Base-by-base conservation (phyloP, 2,113 vertebrate species). In the Agapornis roseicollis region DNA sequence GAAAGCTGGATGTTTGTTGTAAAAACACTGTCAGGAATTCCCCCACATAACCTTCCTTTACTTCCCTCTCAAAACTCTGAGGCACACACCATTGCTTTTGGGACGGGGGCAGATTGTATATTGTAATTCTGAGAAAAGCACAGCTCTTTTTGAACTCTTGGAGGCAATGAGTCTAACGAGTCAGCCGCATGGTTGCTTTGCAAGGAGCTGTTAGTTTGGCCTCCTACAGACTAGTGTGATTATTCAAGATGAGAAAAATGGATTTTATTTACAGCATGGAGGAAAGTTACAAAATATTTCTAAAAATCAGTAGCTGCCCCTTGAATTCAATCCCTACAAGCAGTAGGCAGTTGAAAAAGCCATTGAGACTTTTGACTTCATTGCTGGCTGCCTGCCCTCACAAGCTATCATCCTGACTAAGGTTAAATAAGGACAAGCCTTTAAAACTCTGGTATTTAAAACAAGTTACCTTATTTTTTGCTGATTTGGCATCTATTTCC, bases 401-500 rank as follows among this genome's bases (percentile, higher is more conserved):
- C 73, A 52, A 94, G 50, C 44, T 88, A 85, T 93, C 89, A 88
- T 94, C 87, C 85, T 78, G 68, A 79, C 18, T 66, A 89, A 84
- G 94, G 92, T 95, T 95, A 97, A 90, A 85, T 90, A 69, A 97
- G 95, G 93, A 95, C 89, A 97, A 94, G 64, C 70, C 44, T 89
- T 88, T 96, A 95, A 96, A 97, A 95, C 61, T 44, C 58, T 68
- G 61, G 89, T 85, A 79, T 94, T 96, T 95, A 93, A 92, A 96
- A 90, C 56, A 68, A 97, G 93, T 91, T 92, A 96, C 88, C 86
- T 97, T 96, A 80, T 95, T 97, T 97, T 96, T 96, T 91, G 93
- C 95, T 97, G 93, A 97, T 96, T 96, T 97, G 94, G 95, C 94
- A 95, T 95, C 92, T 94, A 96, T 97, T 96, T 97, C 96, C 90